These are phyloP conservation scores for Parotocinclus haroldoi DNA, from an alignment of 2,797 vertebrate species.

Conservation along the genomic window DNA sequence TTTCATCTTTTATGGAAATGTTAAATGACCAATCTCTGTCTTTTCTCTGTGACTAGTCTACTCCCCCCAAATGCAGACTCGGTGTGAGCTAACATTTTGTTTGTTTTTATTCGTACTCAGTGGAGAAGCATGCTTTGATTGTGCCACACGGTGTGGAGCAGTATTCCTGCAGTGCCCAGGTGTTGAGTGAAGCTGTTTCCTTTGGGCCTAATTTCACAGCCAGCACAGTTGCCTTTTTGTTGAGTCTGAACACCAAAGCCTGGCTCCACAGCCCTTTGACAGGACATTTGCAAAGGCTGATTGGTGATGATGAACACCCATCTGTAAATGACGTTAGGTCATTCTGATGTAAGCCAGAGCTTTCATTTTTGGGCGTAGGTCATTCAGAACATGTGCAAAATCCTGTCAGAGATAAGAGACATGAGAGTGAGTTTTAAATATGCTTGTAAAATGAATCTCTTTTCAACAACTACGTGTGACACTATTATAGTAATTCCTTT, in stretches of 20 bases:
- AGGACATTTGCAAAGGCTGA: constrained; percentile 29
- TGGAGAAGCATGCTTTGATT: constrained; percentile 48
- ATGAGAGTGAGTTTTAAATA: constrained; percentile 38
- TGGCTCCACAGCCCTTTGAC: constrained; percentile 22
- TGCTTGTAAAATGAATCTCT: constrained; percentile 34
- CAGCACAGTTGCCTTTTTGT: constrained; percentile 51
- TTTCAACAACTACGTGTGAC: constrained; percentile 11
- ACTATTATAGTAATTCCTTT: not conserved
- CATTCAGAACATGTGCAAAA: constrained; percentile 29
- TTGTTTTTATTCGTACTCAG: constrained; percentile 57
- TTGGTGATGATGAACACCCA: too few species aligned
- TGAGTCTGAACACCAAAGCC: constrained; percentile 41
- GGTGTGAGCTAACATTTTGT: constrained; percentile 49
- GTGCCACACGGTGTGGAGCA: constrained; percentile 38
- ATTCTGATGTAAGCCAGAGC: constrained; percentile 1
- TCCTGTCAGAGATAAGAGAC: constrained; percentile 31
- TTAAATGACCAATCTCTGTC: constrained; percentile 6
- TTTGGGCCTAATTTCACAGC: constrained; percentile 44
- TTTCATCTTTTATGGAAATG: constrained; percentile 28
- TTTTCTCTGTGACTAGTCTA: constrained; percentile 5
- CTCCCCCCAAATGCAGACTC: constrained; percentile 17
- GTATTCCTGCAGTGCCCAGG: constrained; percentile 48
- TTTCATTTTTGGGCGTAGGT: constrained; percentile 9
- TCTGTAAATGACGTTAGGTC: not conserved
- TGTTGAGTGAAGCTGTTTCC: constrained; percentile 58